phyloP scores from a whole-genome alignment of 2,113 vertebrate species.

The Vidua macroura region DNA sequence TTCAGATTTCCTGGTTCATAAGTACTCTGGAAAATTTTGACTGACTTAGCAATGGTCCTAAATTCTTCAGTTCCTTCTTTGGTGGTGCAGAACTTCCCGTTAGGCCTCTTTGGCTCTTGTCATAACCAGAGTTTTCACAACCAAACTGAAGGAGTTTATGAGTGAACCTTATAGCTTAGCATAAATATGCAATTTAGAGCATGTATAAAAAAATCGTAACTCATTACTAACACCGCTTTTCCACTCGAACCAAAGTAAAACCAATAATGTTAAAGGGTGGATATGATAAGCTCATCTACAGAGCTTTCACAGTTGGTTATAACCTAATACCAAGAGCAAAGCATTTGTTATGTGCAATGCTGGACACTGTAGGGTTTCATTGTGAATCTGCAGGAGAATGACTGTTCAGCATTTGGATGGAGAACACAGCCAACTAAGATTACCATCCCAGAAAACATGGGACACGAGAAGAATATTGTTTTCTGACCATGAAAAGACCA shows the following conservation, averaged over 20 bases:
- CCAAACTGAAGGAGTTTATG: background rate
- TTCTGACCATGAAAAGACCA: conserved; percentile 73
- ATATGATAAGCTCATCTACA: background rate
- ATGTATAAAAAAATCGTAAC: background rate
- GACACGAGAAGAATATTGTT: conserved; percentile 67
- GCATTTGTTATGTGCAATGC: background rate
- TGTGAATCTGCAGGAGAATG: conserved; percentile 23
- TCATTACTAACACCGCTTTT: background rate
- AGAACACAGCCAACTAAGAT: conserved; percentile 31
- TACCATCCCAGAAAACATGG: conserved; percentile 62
- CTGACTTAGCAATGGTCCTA: background rate
- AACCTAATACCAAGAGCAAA: background rate
- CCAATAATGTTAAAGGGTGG: background rate
- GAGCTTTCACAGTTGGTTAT: background rate
- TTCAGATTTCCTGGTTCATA: background rate
- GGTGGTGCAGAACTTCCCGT: background rate
- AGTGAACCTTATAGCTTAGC: background rate
- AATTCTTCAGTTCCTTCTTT: background rate
- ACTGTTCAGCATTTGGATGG: conserved; percentile 16
- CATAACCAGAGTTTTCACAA: background rate
- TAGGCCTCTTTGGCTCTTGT: background rate
- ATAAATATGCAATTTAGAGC: background rate
- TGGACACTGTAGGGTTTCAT: background rate
- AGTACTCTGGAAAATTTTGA: background rate
- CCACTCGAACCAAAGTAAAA: background rate